Evolutionary conservation across 1,140 invertebrate species (phyloP).

Genomic region (Hestina assimilis): DNA sequence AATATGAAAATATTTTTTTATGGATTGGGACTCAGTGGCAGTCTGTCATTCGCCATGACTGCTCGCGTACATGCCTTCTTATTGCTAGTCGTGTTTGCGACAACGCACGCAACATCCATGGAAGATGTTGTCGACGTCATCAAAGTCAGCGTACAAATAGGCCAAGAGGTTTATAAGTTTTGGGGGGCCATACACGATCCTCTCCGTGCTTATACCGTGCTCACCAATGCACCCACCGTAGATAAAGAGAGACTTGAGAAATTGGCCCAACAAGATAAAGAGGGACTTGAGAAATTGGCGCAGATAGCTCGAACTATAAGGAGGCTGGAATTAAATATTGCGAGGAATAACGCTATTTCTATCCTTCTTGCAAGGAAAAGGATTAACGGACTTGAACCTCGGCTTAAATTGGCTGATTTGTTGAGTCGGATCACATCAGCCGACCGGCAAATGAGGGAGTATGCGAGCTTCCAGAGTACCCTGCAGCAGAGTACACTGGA

Average conservation of each 20-base stretch:
- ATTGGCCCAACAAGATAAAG: no score
- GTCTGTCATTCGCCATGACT: constrained; percentile 53
- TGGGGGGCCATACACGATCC: constrained; percentile 80
- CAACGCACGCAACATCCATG: constrained; percentile 64
- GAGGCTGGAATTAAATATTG: constrained; percentile 43
- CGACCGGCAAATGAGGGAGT: constrained; percentile 79
- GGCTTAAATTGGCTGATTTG: constrained; percentile 79
- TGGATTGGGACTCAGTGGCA: constrained; percentile 54
- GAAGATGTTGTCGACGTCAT: constrained; percentile 81
- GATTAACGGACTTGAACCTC: constrained; percentile 60
- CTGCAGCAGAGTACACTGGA: constrained; percentile 82
- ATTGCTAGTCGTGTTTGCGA: constrained; percentile 37
- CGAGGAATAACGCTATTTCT: constrained; percentile 46
- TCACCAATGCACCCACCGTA: constrained; percentile 80
- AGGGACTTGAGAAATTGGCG: constrained; percentile 74
- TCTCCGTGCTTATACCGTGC: constrained; percentile 73
- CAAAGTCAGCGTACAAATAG: constrained; percentile 80
- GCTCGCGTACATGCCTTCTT: constrained; percentile 42
- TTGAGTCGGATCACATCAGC: constrained; percentile 79
- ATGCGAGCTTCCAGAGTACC: constrained; percentile 71
- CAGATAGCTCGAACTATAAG: constrained; percentile 70
- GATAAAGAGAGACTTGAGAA: constrained; percentile 79
- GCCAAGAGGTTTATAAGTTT: constrained; percentile 79
- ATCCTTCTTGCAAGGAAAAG: constrained; percentile 64
- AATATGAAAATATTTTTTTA: no score